phyloP scores from a whole-genome alignment of 2,888 invertebrate species.

The Adineta ricciae region DNA sequence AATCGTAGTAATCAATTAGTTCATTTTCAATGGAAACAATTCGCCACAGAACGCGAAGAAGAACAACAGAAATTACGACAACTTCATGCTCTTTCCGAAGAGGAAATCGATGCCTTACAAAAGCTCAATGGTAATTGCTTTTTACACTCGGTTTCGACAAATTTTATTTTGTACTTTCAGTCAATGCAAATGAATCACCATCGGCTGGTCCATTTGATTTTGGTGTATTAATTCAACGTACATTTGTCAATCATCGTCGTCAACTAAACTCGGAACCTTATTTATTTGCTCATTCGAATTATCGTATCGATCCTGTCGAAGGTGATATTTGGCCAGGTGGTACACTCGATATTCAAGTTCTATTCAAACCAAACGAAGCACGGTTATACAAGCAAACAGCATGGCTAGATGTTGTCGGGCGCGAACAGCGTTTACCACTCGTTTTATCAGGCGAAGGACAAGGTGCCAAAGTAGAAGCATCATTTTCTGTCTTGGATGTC shows the following conservation, averaged over 20 bases:
- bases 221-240: conserved; percentile 21
- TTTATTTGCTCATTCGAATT: conserved; percentile 46
- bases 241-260: conserved; percentile 18
- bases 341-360: conserved; percentile 43
- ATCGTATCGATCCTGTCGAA: conserved; percentile 47
- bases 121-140: conserved; percentile 25
- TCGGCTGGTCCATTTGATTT: conserved; percentile 17
- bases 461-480: conserved; percentile 49
- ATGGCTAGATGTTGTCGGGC: conserved; percentile 49
- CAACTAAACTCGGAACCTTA: conserved; percentile 8
- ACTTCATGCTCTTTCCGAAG: conserved; percentile 30
- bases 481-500: conserved; percentile 46
- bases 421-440: conserved; percentile 47
- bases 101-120: conserved; percentile 30
- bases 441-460: conserved; percentile 47
- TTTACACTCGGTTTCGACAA: conserved; percentile 16
- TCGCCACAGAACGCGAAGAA: conserved; percentile 47
- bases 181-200: neutral
- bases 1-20: conserved; percentile 48
- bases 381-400: conserved; percentile 44
- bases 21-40: conserved; percentile 48
- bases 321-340: conserved; percentile 51
- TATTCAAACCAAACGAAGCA: conserved; percentile 48
- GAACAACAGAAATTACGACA: conserved; percentile 44
- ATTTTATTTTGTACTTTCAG: neutral